Evolutionary conservation across 2,113 vertebrate genomes (phyloP), one percentile per base, ranked within the genome.

Genomic region (Gasterosteus aculeatus): DNA sequence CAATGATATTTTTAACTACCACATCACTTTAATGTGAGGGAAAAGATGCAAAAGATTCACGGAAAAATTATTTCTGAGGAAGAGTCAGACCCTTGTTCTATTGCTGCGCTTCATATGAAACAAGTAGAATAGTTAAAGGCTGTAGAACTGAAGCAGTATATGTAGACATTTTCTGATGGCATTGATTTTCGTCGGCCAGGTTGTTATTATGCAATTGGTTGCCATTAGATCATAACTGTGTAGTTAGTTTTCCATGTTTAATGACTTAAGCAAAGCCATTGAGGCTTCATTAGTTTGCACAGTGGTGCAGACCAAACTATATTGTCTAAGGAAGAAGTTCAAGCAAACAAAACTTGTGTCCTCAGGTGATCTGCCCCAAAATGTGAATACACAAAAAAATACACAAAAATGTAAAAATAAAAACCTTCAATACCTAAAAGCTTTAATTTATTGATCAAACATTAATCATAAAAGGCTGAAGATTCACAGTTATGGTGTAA

Each of bases 271-370:
- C 65, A 81, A 86, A 90, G 75, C 84, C 78, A 81, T 74, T 61
- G 64, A 85, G 78, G 80, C 85, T 77, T 89, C 87, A 91, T 89
- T 89, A 91, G 80, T 71, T 86, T 88, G 66, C 33, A 78, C 69
- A 54, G 57, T 76, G 77, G 59, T 78, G 80, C 73, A 62, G 72
- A 47, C 57, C 51, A 26, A 89, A 83, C 42, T 44, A 58, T 65
- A 85, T 85, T 80, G 71, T 76, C 83, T 86, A 42, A 53, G 66
- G 63, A 72, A 87, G 59, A 86, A 85, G 71, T 85, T 86, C 76
- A 80, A 76, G 60, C 70, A 72, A 72, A 87, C 53, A 76, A 59
- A 84, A 76, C 51, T 82, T 59, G 39, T 78, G 75, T 79, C 74
- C 78, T 77, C 33, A 69, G 77, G 67, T 82, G 80, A 83, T 87